Evolutionary conservation across 2,888 invertebrate species (phyloP), one percentile per base, ranked within the genome.

Genomic region (Ommatoiulus sabulosus): DNA sequence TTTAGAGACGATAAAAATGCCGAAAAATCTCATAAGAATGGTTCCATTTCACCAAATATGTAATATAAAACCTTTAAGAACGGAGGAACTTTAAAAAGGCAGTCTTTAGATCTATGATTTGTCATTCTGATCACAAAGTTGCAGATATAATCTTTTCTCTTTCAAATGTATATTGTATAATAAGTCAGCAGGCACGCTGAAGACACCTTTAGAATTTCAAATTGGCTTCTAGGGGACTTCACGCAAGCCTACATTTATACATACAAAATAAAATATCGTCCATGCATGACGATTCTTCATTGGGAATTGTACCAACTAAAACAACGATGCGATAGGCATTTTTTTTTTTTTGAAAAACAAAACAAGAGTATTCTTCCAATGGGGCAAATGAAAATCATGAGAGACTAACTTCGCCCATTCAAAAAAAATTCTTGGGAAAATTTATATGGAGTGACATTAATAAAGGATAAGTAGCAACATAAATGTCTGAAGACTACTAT

Each of bases 11-110:
- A 72, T 72, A 72, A 72, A 72, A 72, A 20, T 3, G 72, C 72
- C 24, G 72, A 20, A 72, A 72, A 72, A 72, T 72, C 72, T 72
- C 72, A 72, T 72, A 72, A 72, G 72, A 72, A 72, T 72, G 72
- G 72, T 72, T 72, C 72, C 72, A 72, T 72, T 72, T 72, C 72
- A 24, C 72, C 72, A 72, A 72, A 72, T 72, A 24, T 24, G 72
- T 72, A 72, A 72, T 72, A 72, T 72, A 72, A 72, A 72, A 72
- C 72, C 72, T 72, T 72, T 72, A 72, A 24, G 72, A 72, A 72
- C 24, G 24, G 72, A 72, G 24, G 24, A 72, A 72, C 72, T 72
- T 72, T 72, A 63, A 72, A 52, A 72, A 72, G 24, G 24, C 8
- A 72, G 72, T 24, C 72, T 72, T 72, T 72, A 72, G 72, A 72